Evolutionary conservation across 2,888 invertebrate genomes (phyloP).

Genomic region (Gastracanthus pulcherrimus): DNA sequence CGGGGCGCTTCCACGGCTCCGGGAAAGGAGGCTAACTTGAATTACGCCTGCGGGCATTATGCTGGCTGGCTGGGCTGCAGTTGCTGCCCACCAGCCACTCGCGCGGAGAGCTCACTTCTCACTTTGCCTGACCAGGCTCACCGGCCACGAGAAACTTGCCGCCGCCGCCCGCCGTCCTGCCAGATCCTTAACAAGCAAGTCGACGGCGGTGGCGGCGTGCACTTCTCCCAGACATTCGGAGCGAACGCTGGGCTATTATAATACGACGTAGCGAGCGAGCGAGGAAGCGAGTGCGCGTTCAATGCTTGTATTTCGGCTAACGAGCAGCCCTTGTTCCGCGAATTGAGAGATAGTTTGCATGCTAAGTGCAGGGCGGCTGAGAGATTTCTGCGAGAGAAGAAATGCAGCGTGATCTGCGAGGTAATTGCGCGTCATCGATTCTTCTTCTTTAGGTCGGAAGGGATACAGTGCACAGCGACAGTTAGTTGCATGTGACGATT

Average conservation of each 20-base stretch:
- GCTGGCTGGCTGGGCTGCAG: conserved; percentile 19
- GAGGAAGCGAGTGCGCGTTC: conserved; percentile 6
- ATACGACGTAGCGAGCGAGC: too few species aligned
- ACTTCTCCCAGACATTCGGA: conserved; percentile 2
- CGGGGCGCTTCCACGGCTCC: not conserved
- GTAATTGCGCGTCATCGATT: conserved; percentile 29
- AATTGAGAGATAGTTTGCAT: conserved; percentile 50
- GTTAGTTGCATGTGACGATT: not conserved
- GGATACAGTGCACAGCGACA: too few species aligned
- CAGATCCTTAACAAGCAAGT: conserved; percentile 38
- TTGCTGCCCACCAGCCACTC: not conserved
- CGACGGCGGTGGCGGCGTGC: not conserved
- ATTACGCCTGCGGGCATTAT: conserved; percentile 49
- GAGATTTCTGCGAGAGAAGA: conserved; percentile 20
- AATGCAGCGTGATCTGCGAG: not conserved
- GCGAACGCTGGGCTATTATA: conserved; percentile 12
- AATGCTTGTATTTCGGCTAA: conserved; percentile 45
- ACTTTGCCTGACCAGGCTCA: conserved; percentile 17
- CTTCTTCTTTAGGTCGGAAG: not conserved
- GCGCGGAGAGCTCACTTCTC: conserved; percentile 20
- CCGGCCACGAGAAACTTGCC: conserved; percentile 24
- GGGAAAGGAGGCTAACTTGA: conserved; percentile 42
- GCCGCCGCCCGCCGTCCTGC: too few species aligned
- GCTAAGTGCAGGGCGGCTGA: conserved; percentile 9
- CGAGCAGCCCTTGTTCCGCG: conserved; percentile 49